Conservation (phyloP, 1,140 invertebrate species). For the Orchesella cincta region DNA sequence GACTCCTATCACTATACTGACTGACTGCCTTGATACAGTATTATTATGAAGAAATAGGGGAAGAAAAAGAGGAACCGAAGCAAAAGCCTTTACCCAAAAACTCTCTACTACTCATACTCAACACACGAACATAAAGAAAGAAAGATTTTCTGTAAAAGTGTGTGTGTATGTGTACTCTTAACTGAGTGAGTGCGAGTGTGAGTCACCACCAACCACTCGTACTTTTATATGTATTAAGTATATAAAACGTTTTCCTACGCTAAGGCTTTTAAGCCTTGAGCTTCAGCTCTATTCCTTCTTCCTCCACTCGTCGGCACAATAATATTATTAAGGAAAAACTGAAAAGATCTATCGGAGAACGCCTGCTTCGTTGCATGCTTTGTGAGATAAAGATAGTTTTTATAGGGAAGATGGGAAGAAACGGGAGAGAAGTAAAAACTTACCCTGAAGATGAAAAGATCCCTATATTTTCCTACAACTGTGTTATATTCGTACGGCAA, state of each 20-base stretch:
- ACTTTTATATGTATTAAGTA: background rate
- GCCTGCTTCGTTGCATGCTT: constrained; percentile 15
- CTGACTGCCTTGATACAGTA: constrained; percentile 24
- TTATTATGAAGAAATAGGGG: constrained; percentile 30
- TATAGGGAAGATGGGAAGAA: constrained; percentile 9
- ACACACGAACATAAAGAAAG: constrained; percentile 14
- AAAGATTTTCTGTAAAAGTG: constrained; percentile 25
- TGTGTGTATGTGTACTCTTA: background rate
- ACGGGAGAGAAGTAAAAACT: constrained; percentile 12
- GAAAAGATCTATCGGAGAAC: constrained; percentile 21
- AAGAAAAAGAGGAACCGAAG: background rate
- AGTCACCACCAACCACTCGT: constrained; percentile 17
- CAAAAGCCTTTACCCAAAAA: constrained; percentile 17
- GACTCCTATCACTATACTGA: constrained; percentile 24
- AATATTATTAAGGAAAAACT: constrained; percentile 28
- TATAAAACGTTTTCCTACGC: background rate
- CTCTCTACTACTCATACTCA: background rate
- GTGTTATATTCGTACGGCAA: no score
- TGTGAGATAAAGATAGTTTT: constrained; percentile 4
- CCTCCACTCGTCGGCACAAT: constrained; percentile 13
- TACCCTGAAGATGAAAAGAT: background rate
- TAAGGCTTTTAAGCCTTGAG: background rate
- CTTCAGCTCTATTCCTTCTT: background rate
- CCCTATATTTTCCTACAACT: background rate
- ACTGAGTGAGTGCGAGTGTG: constrained; percentile 4